Percentiles rank a stretch among this genome's conserved stretches.
phyloP scores from a whole-genome alignment of 2,113 vertebrate species.

The Sylvia atricapilla region DNA sequence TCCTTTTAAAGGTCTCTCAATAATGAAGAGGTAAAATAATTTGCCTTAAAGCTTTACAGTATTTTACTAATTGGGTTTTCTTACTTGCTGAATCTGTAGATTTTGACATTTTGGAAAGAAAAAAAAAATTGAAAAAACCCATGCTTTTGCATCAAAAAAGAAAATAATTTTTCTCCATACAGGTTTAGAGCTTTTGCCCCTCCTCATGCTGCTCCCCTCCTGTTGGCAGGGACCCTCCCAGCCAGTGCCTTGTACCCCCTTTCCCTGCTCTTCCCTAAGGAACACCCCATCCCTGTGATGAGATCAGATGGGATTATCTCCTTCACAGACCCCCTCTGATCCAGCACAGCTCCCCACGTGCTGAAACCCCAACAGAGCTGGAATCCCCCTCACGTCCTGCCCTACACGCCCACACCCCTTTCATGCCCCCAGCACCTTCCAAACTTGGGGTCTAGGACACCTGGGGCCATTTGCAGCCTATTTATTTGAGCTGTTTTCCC shows the following conservation, averaged over 20 bases:
- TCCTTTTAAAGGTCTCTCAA: neutral
- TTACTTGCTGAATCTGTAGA: neutral
- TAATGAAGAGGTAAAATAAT: neutral
- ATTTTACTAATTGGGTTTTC: neutral
- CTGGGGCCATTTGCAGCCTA: neutral
- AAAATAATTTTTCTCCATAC: neutral
- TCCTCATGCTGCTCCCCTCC: neutral
- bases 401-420: neutral
- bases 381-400: fast-evolving
- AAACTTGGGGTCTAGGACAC: neutral
- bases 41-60: neutral
- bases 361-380: neutral
- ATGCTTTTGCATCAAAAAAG: neutral
- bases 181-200: neutral
- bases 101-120: neutral
- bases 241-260: fast-evolving
- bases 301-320: neutral
- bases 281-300: neutral
- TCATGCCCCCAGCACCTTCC: neutral
- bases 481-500: neutral
- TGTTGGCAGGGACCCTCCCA: neutral
- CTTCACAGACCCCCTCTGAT: fast-evolving
- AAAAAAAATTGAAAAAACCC: neutral
- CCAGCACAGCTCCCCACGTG: neutral
- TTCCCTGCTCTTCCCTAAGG: neutral